Conservation (phyloP, 30 jellyfish, hydroid and myxozoan species). For the Cassiopea andromeda region DNA sequence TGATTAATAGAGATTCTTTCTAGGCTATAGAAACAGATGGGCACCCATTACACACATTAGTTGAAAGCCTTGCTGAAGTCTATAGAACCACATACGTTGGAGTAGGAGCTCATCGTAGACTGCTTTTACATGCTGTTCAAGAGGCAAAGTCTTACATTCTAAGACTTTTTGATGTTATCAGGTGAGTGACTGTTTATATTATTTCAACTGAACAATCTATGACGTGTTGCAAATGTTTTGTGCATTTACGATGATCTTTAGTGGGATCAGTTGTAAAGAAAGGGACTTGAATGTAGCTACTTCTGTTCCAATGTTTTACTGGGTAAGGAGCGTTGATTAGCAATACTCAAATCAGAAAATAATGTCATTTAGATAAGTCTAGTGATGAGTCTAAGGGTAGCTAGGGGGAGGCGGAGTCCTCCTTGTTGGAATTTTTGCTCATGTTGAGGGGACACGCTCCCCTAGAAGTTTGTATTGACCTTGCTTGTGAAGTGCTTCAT, state of each 20-base stretch:
- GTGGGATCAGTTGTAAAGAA: too few relatives aligned
- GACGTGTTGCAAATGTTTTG: not conserved
- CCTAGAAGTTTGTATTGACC: too few relatives aligned
- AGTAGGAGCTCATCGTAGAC: conserved; percentile 95
- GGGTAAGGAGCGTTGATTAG: too few relatives aligned
- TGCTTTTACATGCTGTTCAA: conserved; percentile 91
- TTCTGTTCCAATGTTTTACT: too few relatives aligned
- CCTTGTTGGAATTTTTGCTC: too few relatives aligned
- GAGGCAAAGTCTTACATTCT: conserved; percentile 91
- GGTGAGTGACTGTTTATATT: conserved; percentile 31
- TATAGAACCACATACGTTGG: conserved; percentile 97
- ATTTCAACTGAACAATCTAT: not conserved
- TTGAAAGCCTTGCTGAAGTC: conserved; percentile 87
- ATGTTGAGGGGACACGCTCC: too few relatives aligned
- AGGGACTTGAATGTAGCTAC: too few relatives aligned
- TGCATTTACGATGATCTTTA: not conserved
- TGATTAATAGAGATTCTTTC: not conserved
- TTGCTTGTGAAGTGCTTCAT: too few relatives aligned
- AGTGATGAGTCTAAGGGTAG: too few relatives aligned
- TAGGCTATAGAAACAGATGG: conserved; percentile 87
- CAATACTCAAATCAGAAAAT: too few relatives aligned
- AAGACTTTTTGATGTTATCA: conserved; percentile 68
- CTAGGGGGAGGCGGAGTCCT: too few relatives aligned
- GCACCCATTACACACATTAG: conserved; percentile 82
- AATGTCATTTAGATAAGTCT: too few relatives aligned